A percentile compares a stretch with the other conserved stretches of the same genome.
phyloP scores from a whole-genome alignment of 2,113 vertebrate genomes.

The Seriola rivoliana region DNA sequence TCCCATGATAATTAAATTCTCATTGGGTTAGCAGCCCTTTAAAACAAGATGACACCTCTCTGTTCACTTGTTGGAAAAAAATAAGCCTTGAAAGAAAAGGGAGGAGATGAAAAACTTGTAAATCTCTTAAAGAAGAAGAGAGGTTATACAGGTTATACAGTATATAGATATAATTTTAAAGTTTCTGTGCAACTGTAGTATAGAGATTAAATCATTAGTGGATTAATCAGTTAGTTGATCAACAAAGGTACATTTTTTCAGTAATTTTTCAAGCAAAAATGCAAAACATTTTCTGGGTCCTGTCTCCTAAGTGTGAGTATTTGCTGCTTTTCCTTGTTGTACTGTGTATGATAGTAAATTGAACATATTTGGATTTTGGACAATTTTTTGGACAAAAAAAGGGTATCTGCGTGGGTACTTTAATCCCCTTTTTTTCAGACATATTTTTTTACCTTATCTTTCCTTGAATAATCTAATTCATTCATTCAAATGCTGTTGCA shows the following conservation, averaged over 20 bases:
- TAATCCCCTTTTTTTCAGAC: no score
- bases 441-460: no score
- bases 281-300: not conserved
- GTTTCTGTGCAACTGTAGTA: not conserved
- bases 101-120: not conserved
- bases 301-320: not conserved
- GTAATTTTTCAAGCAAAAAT: not conserved
- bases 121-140: not conserved
- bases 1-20: not conserved
- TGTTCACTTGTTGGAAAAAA: not conserved
- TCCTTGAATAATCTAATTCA: no score
- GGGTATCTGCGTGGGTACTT: no score
- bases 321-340: not conserved
- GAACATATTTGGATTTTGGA: not conserved
- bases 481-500: no score
- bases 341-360: not conserved
- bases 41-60: not conserved
- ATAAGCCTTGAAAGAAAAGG: not conserved
- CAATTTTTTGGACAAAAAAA: not conserved
- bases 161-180: not conserved
- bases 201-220: no score
- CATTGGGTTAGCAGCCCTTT: not conserved
- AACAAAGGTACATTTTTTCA: not conserved
- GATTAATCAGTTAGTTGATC: no score
- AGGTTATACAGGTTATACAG: no score